phyloP scores from a whole-genome alignment of 2,797 vertebrate species.

The Gouania willdenowi region DNA sequence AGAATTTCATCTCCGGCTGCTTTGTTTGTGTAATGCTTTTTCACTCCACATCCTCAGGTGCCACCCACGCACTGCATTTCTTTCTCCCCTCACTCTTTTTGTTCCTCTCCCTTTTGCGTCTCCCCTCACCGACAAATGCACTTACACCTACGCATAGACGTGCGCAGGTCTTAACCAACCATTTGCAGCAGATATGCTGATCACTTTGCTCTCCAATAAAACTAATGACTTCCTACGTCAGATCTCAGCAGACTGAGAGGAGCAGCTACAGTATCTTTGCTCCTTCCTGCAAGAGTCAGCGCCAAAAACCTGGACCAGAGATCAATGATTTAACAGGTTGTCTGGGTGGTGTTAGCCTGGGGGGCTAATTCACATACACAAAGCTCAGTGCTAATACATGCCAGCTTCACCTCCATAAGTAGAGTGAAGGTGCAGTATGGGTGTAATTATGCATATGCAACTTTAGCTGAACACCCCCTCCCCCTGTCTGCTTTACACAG shows the following conservation, averaged over 20 bases:
- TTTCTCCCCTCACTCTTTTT: conserved; percentile 41
- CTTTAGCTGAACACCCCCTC: neutral
- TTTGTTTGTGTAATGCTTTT: conserved; percentile 68
- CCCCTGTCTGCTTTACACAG: conserved; percentile 21
- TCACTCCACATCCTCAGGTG: conserved; percentile 67
- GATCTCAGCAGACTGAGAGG: conserved; percentile 37
- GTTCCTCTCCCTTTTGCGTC: conserved; percentile 25
- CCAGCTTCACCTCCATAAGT: conserved; percentile 46
- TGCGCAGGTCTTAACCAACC: conserved; percentile 29
- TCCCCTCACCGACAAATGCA: conserved; percentile 42
- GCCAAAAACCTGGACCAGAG: conserved; percentile 34
- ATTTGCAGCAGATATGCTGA: conserved; percentile 39
- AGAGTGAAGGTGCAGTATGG: conserved; percentile 28
- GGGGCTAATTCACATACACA: conserved; percentile 52
- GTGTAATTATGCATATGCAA: conserved; percentile 31
- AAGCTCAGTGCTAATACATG: conserved; percentile 40
- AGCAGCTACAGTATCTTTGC: conserved; percentile 28
- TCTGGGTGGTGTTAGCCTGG: conserved; percentile 39
- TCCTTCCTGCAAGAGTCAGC: conserved; percentile 50
- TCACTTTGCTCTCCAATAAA: conserved; percentile 51
- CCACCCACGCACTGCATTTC: conserved; percentile 61
- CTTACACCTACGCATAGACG: conserved; percentile 51
- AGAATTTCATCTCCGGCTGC: conserved; percentile 62
- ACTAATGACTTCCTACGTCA: conserved; percentile 50
- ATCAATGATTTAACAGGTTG: conserved; percentile 69